Evolutionary conservation across 2,888 invertebrate genomes (phyloP).

Genomic region (Lypha dubia): DNA sequence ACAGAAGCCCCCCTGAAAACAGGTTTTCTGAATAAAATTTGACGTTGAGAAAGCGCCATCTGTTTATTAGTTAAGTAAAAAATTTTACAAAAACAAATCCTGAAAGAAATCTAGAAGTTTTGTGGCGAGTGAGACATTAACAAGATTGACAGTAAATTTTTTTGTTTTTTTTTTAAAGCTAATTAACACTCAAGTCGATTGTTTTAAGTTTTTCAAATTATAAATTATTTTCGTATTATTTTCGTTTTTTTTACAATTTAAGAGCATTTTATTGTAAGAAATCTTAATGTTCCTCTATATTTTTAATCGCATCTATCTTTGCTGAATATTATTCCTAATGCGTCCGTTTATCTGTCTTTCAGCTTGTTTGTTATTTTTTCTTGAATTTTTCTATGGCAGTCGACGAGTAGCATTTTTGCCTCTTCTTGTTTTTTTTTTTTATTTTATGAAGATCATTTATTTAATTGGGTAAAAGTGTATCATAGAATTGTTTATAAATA

Average conservation of each 20-base stretch:
- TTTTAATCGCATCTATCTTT: not conserved
- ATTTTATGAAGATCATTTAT: conserved; percentile 65
- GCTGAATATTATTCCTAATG: conserved; percentile 12
- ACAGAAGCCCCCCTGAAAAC: too few species aligned
- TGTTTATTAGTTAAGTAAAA: too few species aligned
- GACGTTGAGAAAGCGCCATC: too few species aligned
- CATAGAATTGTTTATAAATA: conserved; percentile 71
- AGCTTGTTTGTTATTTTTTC: conserved; percentile 22
- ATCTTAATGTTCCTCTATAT: not conserved
- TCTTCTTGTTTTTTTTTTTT: conserved; percentile 42
- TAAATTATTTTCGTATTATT: not conserved
- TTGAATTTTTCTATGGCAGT: conserved; percentile 42
- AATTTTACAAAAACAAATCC: too few species aligned
- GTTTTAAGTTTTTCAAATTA: too few species aligned
- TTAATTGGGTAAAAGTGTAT: conserved; percentile 72
- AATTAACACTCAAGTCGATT: too few species aligned
- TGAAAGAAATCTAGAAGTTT: too few species aligned
- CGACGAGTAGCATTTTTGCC: conserved; percentile 28
- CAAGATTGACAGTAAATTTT: too few species aligned
- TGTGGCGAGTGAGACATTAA: too few species aligned
- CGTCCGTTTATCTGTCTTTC: not conserved
- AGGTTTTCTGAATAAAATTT: too few species aligned
- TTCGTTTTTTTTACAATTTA: not conserved
- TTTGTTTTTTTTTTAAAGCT: too few species aligned
- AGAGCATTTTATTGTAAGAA: not conserved